Base-by-base conservation (phyloP, 2,888 invertebrate genomes). In the Branchellion lobata region DNA sequence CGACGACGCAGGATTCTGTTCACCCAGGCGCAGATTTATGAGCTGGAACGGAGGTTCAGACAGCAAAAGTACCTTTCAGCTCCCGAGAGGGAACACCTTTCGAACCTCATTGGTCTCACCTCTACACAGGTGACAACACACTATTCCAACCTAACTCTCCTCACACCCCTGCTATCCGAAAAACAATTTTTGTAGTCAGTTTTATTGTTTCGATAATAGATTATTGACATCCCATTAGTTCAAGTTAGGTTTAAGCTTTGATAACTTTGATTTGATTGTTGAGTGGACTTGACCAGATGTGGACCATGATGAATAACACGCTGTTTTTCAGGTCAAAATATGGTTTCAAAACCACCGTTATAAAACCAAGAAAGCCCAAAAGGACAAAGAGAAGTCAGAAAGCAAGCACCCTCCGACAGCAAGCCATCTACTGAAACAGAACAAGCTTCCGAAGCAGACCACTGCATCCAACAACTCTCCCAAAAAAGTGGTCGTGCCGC, bases 51-150 rank as follows among this genome's bases (percentile, higher is more conserved):
- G 88, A 90, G 97, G 88, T 97, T 97, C 89, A 95, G 96, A 89
- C 96, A 96, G 89, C 96, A 97, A 90, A 94, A 95, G 89, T 97
- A 97, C 90, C 91, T 97, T 85, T 96, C 96, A 82, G 97, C 96
- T 31, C 97, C 96, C 0, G 97, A 97, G 90, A 90, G 96, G 85
- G 97, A 97, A 89, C 96, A 96, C 88, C 91, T 97, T 86, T 96
- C 96, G 75, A 94, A 94, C 84, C 92, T 96, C 86, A 96, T 97
- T 86, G 94, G 96, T 89, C 91, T 97, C 85, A 95, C 96, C 81
- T 96, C 96, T 34, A 96, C 96, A 82, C 97, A 97, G 92, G 96
- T 96, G 88, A 91, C n/a, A n/a, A n/a, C n/a, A n/a, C n/a, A 72
- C n/a, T n/a, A n/a, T n/a, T n/a, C n/a, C n/a, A n/a, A n/a, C n/a